A percentile compares a stretch with the other conserved stretches of the same genome.
Evolutionary conservation across 2,113 vertebrate species (phyloP).

Genomic region (Rhinoptilus africanus): DNA sequence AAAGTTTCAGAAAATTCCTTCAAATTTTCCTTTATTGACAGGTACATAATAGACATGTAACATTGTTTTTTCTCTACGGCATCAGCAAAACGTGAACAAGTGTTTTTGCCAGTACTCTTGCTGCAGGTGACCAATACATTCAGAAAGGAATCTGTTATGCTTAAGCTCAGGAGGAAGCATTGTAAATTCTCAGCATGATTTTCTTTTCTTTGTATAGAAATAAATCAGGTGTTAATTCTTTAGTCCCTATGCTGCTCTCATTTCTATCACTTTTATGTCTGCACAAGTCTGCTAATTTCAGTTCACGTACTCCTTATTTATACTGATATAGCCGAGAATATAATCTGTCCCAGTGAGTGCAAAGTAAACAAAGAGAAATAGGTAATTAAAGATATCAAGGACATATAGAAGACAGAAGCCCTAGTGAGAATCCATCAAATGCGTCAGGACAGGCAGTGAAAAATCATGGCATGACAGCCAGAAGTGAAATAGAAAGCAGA

Average conservation of each 20-base stretch:
- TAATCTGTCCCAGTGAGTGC: not conserved
- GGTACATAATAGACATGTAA: not conserved
- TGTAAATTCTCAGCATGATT: not conserved
- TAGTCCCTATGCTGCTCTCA: not conserved
- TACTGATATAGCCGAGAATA: not conserved
- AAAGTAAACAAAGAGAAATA: constrained; percentile 39
- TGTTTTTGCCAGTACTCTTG: not conserved
- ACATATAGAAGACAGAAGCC: not conserved
- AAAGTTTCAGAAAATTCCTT: not conserved
- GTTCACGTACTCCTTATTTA: not conserved
- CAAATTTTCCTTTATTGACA: not conserved
- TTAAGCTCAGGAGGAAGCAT: not conserved
- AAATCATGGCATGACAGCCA: constrained; percentile 14
- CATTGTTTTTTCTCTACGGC: not conserved
- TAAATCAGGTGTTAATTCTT: not conserved
- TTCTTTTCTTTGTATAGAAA: not conserved
- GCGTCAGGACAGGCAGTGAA: not conserved
- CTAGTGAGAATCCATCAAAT: constrained; percentile 38
- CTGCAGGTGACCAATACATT: not conserved
- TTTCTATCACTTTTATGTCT: not conserved
- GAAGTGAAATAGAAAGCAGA: not conserved
- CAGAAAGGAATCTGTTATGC: not conserved
- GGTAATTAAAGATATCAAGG: constrained; percentile 54
- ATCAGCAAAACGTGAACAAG: not conserved
- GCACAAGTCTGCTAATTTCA: not conserved